Evolutionary conservation across 2,113 vertebrate species (phyloP), one percentile per base, ranked within the genome.

Genomic region (Himantopus leucocephalus): DNA sequence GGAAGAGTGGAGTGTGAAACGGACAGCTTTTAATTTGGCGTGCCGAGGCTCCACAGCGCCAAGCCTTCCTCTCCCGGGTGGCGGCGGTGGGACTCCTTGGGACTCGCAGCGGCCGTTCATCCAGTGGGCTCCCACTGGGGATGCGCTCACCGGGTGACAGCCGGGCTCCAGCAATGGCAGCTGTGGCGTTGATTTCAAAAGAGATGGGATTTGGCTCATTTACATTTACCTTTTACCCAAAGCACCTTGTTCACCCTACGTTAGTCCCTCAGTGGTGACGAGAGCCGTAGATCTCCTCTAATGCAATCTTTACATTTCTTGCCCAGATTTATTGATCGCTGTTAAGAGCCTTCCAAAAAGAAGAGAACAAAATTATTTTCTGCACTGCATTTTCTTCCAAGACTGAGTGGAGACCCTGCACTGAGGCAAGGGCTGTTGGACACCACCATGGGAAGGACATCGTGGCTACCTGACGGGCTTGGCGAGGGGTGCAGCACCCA

Each of bases 61-160:
- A 39, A 76, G 88, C 82, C 62, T 12, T 48, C 45, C 62, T 59
- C 72, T 59, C 52, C 93, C 2, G 47, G 62, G 78, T 53, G 43
- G 72, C 13, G 7, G 64, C 0, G 0, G 3, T 0, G 14, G 67
- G 47, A 45, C 29, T 68, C 63, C 77, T 27, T 0, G 1, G 71
- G 68, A 12, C 18, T 9, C 3, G 0, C 3, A 3, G 34, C 1
- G 5, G 62, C n/a, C 0, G 3, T 4, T 48, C 43, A 11, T 22
- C 85, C 70, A 8, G 20, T 6, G 76, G 32, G 47, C 17, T 72
- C 19, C 21, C 70, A 11, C 5, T 2, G 0, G 48, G 43, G 20
- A 39, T 10, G 73, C n/a, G 73, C 74, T 64, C 77, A 7, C 3
- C 1, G 6, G 56, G 73, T 39, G 50, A 14, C 60, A 62, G 71